phyloP scores from a whole-genome alignment of 1,140 invertebrate genomes.

The Neodiprion fabricii region DNA sequence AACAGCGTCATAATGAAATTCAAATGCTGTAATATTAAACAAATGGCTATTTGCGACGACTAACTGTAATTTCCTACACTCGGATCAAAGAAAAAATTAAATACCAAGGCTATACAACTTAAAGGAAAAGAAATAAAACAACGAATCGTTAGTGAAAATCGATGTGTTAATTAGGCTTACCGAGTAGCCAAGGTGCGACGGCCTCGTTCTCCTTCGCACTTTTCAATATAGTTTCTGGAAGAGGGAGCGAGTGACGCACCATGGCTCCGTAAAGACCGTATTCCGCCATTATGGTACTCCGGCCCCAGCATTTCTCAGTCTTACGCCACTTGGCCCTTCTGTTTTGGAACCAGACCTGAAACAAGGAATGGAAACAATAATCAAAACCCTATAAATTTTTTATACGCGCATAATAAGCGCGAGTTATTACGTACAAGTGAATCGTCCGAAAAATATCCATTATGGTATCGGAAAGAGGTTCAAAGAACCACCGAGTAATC shows the following conservation, averaged over 20 bases:
- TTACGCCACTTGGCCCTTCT: slow-evolving; percentile 98
- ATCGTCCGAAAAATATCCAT: too few relatives aligned
- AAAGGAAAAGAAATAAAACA: too few relatives aligned
- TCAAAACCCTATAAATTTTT: slow-evolving; percentile 8
- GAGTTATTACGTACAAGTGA: not conserved
- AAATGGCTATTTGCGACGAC: too few relatives aligned
- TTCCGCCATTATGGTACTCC: slow-evolving; percentile 99
- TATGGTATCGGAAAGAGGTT: too few relatives aligned
- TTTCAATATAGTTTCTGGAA: slow-evolving; percentile 97
- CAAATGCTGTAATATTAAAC: too few relatives aligned
- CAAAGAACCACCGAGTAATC: too few relatives aligned
- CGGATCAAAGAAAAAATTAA: too few relatives aligned
- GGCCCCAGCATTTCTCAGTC: slow-evolving; percentile 99
- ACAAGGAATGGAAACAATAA: slow-evolving; percentile 35
- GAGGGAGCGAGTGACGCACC: slow-evolving; percentile 95
- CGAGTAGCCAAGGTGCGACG: slow-evolving; percentile 97
- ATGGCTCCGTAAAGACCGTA: slow-evolving; percentile 99
- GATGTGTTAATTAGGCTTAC: slow-evolving; percentile 64
- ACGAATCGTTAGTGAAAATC: too few relatives aligned
- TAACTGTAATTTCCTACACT: too few relatives aligned
- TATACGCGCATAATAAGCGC: not conserved
- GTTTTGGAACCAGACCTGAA: slow-evolving; percentile 99
- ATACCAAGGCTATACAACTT: too few relatives aligned
- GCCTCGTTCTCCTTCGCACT: slow-evolving; percentile 94
- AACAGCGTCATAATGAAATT: too few relatives aligned